A percentile compares a stretch with the other conserved stretches of the same genome.
Evolutionary conservation across 2,113 vertebrate species (phyloP).

Genomic region (Taurulus bubalis): DNA sequence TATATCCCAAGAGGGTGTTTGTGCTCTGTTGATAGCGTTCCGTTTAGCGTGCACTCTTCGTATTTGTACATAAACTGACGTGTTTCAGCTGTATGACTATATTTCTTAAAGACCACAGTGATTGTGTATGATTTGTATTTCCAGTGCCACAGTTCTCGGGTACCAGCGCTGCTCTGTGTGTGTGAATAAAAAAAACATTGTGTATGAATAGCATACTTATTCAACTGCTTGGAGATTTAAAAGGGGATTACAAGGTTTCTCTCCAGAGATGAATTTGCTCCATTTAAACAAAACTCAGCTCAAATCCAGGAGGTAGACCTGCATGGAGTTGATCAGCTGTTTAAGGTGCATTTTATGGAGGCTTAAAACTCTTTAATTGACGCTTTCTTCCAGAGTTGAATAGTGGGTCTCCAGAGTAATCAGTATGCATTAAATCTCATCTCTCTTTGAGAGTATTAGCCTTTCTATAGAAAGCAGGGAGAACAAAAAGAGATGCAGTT

Average conservation of each 20-base stretch:
- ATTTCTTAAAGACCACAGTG: slow-evolving; percentile 36
- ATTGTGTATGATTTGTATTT: slow-evolving; percentile 46
- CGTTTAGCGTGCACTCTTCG: slow-evolving; percentile 38
- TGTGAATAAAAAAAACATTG: slow-evolving; percentile 33
- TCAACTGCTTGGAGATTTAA: slow-evolving; percentile 73
- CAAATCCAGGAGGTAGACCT: slow-evolving; percentile 62
- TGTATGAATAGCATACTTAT: slow-evolving; percentile 70
- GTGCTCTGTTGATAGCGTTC: slow-evolving; percentile 42
- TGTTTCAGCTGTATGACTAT: slow-evolving; percentile 41
- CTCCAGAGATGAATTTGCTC: slow-evolving; percentile 78
- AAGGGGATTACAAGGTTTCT: slow-evolving; percentile 71
- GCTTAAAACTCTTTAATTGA: slow-evolving; percentile 83
- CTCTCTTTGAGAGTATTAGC: slow-evolving; percentile 81
- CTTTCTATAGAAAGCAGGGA: slow-evolving; percentile 64
- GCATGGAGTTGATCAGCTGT: slow-evolving; percentile 73
- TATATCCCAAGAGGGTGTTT: slow-evolving; percentile 50
- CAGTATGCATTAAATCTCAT: slow-evolving; percentile 86
- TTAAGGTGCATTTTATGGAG: slow-evolving; percentile 81
- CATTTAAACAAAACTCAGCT: slow-evolving; percentile 76
- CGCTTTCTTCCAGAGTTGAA: slow-evolving; percentile 73
- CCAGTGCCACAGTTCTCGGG: slow-evolving; percentile 2
- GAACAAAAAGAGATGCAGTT: slow-evolving; percentile 68
- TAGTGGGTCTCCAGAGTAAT: slow-evolving; percentile 83
- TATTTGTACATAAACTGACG: slow-evolving; percentile 42
- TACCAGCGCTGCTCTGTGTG: slow-evolving; percentile 15